Conservation (phyloP, 2,888 invertebrate genomes). For the Agonopterix arenella region DNA sequence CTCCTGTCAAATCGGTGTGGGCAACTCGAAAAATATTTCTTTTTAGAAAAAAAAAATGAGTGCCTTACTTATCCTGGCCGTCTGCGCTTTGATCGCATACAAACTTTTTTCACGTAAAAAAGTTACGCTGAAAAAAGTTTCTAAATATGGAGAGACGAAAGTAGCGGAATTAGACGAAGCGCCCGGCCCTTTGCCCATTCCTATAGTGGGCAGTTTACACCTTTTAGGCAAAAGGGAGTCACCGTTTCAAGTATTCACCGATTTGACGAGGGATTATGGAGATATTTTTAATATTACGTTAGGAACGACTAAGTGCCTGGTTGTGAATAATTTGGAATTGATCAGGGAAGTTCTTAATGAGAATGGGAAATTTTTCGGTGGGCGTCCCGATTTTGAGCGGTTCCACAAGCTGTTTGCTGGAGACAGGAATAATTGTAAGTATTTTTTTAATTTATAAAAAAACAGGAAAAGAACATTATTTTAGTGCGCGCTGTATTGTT, state of each 20-base stretch:
- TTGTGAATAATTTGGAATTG: slow-evolving; percentile 83
- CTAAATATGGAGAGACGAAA: slow-evolving; percentile 34
- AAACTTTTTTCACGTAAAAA: slow-evolving; percentile 43
- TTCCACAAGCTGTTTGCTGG: slow-evolving; percentile 90
- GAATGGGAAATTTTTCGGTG: slow-evolving; percentile 89
- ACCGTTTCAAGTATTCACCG: slow-evolving; percentile 85
- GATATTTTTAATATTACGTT: slow-evolving; percentile 83
- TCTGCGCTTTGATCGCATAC: slow-evolving; percentile 40
- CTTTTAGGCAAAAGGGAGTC: slow-evolving; percentile 78
- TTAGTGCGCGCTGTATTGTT: neutral
- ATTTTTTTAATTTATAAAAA: slow-evolving; percentile 14
- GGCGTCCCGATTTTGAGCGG: slow-evolving; percentile 87
- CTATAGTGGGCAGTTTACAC: slow-evolving; percentile 84
- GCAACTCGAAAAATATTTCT: slow-evolving; percentile 52
- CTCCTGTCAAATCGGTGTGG: slow-evolving; percentile 41
- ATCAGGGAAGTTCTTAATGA: slow-evolving; percentile 87
- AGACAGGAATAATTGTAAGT: slow-evolving; percentile 92
- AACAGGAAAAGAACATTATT: neutral
- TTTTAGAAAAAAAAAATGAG: slow-evolving; percentile 60
- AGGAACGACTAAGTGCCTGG: slow-evolving; percentile 82
- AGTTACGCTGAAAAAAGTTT: slow-evolving; percentile 28
- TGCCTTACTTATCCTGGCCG: slow-evolving; percentile 44
- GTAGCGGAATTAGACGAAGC: slow-evolving; percentile 51
- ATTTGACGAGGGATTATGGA: slow-evolving; percentile 82
- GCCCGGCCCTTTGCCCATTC: slow-evolving; percentile 81